A percentile compares a stretch with the other conserved stretches of the same genome.
Evolutionary conservation across 2,888 invertebrate genomes (phyloP).

Genomic region (Ophraella communa): DNA sequence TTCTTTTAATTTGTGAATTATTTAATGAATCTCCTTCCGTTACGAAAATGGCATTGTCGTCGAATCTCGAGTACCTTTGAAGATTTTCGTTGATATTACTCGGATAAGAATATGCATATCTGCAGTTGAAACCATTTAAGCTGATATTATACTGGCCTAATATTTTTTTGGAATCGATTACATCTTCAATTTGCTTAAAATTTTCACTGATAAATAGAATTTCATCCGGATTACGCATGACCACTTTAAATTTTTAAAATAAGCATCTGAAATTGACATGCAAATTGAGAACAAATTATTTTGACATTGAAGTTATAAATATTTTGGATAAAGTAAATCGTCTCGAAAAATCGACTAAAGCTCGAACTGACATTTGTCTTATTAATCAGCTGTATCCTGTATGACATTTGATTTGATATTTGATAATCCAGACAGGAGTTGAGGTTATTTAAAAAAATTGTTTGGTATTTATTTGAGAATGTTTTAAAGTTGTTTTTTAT

Average conservation of each 20-base stretch:
- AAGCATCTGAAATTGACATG: constrained; percentile 24
- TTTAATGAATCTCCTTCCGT: constrained; percentile 47
- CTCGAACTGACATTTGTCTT: not conserved
- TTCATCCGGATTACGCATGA: constrained; percentile 40
- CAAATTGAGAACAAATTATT: not conserved
- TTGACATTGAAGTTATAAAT: not conserved
- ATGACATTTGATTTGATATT: too few species aligned
- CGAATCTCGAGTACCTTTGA: constrained; percentile 32
- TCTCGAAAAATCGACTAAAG: not conserved
- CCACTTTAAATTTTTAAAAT: constrained; percentile 37
- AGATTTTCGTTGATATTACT: constrained; percentile 21
- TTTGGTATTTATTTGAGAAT: constrained; percentile 13
- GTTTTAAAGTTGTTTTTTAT: constrained; percentile 3
- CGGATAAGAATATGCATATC: constrained; percentile 48
- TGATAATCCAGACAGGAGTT: constrained; percentile 2
- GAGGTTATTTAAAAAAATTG: constrained; percentile 28
- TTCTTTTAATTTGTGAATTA: constrained; percentile 60
- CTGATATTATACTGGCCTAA: constrained; percentile 54
- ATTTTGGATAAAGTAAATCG: not conserved
- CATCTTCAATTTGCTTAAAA: constrained; percentile 56
- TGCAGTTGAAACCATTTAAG: constrained; percentile 41
- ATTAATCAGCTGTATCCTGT: constrained; percentile 15
- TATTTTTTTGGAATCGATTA: constrained; percentile 55
- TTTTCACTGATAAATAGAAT: constrained; percentile 33
- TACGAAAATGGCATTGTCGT: constrained; percentile 42